phyloP scores from a whole-genome alignment of 2,888 invertebrate species.

The Rhimphoctona megacephalus region DNA sequence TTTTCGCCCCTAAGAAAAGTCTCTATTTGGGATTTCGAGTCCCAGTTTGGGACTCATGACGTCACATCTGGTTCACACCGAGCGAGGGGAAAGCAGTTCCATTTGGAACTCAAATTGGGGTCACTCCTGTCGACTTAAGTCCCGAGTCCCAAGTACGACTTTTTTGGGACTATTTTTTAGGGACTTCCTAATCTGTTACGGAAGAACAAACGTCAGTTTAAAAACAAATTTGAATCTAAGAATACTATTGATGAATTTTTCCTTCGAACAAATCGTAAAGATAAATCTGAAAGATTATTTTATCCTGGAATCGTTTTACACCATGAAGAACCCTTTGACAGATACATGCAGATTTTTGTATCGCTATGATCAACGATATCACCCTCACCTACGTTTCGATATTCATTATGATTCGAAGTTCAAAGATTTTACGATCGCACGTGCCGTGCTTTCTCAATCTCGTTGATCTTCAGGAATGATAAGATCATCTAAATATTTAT shows the following conservation, averaged over 20 bases:
- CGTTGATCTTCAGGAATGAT: slow-evolving; percentile 1
- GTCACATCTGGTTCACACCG: too few relatives aligned
- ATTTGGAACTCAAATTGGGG: too few relatives aligned
- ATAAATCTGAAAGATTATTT: background rate
- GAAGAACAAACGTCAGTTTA: background rate
- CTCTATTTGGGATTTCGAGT: too few relatives aligned
- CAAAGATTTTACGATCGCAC: slow-evolving; percentile 41
- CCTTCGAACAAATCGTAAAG: background rate
- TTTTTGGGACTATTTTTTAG: too few relatives aligned
- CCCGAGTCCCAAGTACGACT: too few relatives aligned
- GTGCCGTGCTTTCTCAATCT: slow-evolving; percentile 40
- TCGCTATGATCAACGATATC: slow-evolving; percentile 36
- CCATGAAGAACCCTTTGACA: background rate
- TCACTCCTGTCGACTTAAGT: too few relatives aligned
- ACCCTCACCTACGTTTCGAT: slow-evolving; percentile 34
- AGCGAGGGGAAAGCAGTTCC: too few relatives aligned
- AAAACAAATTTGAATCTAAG: background rate
- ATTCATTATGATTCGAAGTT: background rate
- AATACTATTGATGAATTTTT: background rate
- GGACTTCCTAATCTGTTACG: too few relatives aligned
- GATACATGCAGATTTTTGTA: background rate
- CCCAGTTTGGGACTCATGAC: too few relatives aligned
- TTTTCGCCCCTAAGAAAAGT: too few relatives aligned
- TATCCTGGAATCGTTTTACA: background rate
- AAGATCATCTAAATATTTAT: background rate